Conservation (phyloP, 2,888 invertebrate species). For the Dicyrtoma fusca region DNA sequence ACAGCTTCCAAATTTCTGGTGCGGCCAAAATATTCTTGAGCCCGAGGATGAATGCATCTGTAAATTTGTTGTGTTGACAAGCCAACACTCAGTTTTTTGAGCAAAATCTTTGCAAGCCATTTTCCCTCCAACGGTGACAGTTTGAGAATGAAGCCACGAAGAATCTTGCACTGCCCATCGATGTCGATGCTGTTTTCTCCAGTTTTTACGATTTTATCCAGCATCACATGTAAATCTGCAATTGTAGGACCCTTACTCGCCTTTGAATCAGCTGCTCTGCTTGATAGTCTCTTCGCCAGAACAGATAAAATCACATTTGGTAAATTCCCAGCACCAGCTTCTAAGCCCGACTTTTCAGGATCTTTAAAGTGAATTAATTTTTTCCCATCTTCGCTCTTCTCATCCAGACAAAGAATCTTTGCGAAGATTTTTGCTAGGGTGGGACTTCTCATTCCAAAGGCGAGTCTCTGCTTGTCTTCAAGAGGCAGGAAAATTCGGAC, state of each 20-base stretch:
- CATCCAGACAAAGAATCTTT: slow-evolving; percentile 46
- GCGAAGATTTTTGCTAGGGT: slow-evolving; percentile 46
- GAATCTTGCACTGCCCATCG: slow-evolving; percentile 40
- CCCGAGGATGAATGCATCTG: slow-evolving; percentile 45
- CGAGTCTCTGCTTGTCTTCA: slow-evolving; percentile 41
- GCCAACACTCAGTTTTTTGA: slow-evolving; percentile 46
- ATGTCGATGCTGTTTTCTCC: slow-evolving; percentile 39
- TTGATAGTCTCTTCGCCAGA: slow-evolving; percentile 5
- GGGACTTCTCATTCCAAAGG: slow-evolving; percentile 48
- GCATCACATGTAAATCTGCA: slow-evolving; percentile 42
- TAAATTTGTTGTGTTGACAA: slow-evolving; percentile 42
- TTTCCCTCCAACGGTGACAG: slow-evolving; percentile 51
- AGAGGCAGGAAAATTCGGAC: slow-evolving; percentile 45
- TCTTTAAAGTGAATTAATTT: slow-evolving; percentile 47
- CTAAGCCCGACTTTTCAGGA: slow-evolving; percentile 32
- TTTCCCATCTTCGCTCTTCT: slow-evolving; percentile 43
- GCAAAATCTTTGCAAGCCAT: slow-evolving; percentile 50
- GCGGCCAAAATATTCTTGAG: slow-evolving; percentile 36
- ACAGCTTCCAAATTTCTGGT: slow-evolving; percentile 45
- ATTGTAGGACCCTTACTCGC: slow-evolving; percentile 8
- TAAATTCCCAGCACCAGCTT: slow-evolving; percentile 43
- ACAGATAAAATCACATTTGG: slow-evolving; percentile 37
- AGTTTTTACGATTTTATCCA: slow-evolving; percentile 45
- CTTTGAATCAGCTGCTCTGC: slow-evolving; percentile 28
- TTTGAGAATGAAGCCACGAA: slow-evolving; percentile 42